Base-by-base conservation (phyloP, 2,113 vertebrate genomes). In the Malaclemys terrapin region DNA sequence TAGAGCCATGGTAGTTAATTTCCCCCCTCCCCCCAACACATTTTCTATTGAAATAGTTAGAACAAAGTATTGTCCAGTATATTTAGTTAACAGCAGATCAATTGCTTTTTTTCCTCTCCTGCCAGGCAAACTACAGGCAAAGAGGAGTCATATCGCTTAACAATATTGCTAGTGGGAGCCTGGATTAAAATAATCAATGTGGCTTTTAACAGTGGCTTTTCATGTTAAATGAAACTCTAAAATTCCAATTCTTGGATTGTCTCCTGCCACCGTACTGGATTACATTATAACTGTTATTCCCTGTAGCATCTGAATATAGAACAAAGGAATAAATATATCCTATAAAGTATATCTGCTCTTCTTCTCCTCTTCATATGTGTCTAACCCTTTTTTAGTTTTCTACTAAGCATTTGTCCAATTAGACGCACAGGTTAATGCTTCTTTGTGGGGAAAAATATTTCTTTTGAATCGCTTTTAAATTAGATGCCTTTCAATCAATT, bases 121-220 rank as follows among this genome's bases (percentile, higher is more conserved):
- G 50, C n/a, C 80, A 97, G 92, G 56, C 35, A 93, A 89, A 85
- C 62, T 53, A 72, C 25, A 96, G 79, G 85, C 72, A 94, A 94
- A 96, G 81, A 95, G 42, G 42, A 94, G 72, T 89, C 62, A 62
- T 20, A 92, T n/a, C 81, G 78, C 72, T 97, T 88, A 94, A 93
- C 52, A 82, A 79, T 84, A 96, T 82, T 97, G 93, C 88, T 90
- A 53, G 72, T 80, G 53, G 89, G 82, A 96, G 65, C 93, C 12
- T 10, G 47, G 47, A 97, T 98, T 97, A 96, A 97, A 96, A 95
- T 91, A 96, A 98, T 96, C 96, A 94, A 97, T 98, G 94, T 19
- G 38, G 85, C 75, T 95, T 95, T 94, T 89, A 97, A 92, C 52
- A 91, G 27, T 56, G 3, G 10, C 57, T 94, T 97, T 96, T 95